Conservation (phyloP, 2,888 invertebrate species). For the Tiphia femorata region DNA sequence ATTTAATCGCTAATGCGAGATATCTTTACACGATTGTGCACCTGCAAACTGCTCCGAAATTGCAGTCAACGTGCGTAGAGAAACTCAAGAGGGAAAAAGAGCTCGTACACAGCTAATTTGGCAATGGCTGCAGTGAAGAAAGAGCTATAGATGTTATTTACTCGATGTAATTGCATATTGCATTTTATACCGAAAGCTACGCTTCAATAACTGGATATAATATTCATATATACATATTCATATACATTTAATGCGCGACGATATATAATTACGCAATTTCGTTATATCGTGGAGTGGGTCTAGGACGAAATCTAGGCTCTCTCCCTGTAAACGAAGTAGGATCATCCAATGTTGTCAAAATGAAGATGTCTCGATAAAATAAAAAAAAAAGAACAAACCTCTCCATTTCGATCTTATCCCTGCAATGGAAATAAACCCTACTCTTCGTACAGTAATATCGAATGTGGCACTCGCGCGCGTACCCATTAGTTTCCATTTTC, state of each 20-base stretch:
- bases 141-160: conserved; percentile 7
- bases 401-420: conserved; percentile 13
- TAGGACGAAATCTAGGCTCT: conserved; percentile 44
- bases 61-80: no score
- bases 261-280: conserved; percentile 48
- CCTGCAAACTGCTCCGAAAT: no score
- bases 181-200: conserved; percentile 48
- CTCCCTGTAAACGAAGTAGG: conserved; percentile 29
- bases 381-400: neutral
- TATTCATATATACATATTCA: conserved; percentile 53
- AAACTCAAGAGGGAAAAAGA: neutral
- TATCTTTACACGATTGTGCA: no score
- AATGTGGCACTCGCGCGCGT: conserved; percentile 2
- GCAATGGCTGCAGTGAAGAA: conserved; percentile 25
- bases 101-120: conserved; percentile 20
- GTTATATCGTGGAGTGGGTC: conserved; percentile 41
- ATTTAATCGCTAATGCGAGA: no score
- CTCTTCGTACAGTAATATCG: conserved; percentile 23
- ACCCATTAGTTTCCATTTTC: neutral
- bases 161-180: conserved; percentile 22
- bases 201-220: conserved; percentile 52
- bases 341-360: conserved; percentile 22
- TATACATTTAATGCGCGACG: conserved; percentile 51
- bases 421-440: conserved; percentile 20
- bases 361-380: conserved; percentile 4